phyloP scores from a whole-genome alignment of 2,888 invertebrate genomes.

The Erebia epiphron region DNA sequence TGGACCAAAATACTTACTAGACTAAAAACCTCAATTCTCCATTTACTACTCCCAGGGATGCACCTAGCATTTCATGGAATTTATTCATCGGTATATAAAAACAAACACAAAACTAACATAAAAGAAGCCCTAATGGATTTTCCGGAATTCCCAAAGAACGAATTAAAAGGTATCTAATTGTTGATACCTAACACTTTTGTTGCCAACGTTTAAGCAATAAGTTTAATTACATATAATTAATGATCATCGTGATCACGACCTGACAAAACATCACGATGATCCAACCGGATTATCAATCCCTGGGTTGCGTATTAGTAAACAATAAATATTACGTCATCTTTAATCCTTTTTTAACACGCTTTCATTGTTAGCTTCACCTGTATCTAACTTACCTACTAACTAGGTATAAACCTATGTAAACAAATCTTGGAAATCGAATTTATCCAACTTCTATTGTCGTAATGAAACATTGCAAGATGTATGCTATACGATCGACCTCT shows the following conservation, averaged over 20 bases:
- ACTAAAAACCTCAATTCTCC: no score
- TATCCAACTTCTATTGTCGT: no score
- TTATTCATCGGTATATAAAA: not conserved
- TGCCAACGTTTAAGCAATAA: slow-evolving; percentile 7
- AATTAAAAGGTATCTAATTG: not conserved
- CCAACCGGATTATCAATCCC: slow-evolving; percentile 36
- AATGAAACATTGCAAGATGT: no score
- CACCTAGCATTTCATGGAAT: no score
- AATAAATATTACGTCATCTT: slow-evolving; percentile 14
- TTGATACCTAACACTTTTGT: slow-evolving; percentile 16
- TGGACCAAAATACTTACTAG: no score
- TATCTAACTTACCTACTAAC: no score
- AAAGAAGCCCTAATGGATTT: not conserved
- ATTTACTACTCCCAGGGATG: no score
- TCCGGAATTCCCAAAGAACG: not conserved
- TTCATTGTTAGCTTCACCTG: no score
- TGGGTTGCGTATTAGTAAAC: slow-evolving; percentile 22
- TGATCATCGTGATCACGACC: slow-evolving; percentile 45
- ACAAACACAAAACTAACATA: not conserved
- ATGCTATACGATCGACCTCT: no score
- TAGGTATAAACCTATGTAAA: no score
- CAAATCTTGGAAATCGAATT: no score
- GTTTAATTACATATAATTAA: slow-evolving; percentile 43
- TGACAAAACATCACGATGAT: slow-evolving; percentile 43
- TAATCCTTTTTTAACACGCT: not conserved